A percentile compares a stretch with the other conserved stretches of the same genome.
phyloP scores from a whole-genome alignment of 2,888 invertebrate species.

The Lysandra bellargus region DNA sequence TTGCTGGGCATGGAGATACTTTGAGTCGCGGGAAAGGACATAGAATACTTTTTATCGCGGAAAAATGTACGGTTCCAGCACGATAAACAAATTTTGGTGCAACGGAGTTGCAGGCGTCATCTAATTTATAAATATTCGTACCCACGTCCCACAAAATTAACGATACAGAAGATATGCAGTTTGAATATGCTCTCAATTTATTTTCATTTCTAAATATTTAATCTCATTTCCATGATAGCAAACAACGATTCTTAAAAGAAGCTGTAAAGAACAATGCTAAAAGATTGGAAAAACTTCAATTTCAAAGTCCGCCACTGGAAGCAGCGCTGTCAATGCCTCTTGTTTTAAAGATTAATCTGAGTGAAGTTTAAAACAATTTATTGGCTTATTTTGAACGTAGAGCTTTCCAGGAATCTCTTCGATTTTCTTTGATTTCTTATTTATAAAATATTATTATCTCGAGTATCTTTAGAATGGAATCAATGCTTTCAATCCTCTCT shows the following conservation, averaged over 20 bases:
- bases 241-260: slow-evolving; percentile 5
- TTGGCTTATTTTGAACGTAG: slow-evolving; percentile 13
- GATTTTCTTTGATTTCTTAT: not conserved
- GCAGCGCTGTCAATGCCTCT: slow-evolving; percentile 16
- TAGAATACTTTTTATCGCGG: too few species aligned
- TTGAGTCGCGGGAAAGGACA: too few species aligned
- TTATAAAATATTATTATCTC: not conserved
- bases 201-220: not conserved
- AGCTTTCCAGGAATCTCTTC: not conserved
- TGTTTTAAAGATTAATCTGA: slow-evolving; percentile 32
- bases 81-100: too few species aligned
- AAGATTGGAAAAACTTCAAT: slow-evolving; percentile 20
- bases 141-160: too few species aligned
- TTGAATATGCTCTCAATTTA: not conserved
- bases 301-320: slow-evolving; percentile 9
- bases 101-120: too few species aligned
- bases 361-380: slow-evolving; percentile 31
- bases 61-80: too few species aligned
- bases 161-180: too few species aligned
- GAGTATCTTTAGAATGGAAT: not conserved
- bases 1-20: too few species aligned
- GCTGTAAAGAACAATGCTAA: not conserved
- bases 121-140: too few species aligned
- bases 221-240: not conserved
- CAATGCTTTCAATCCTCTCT: not conserved